A percentile compares a stretch with the other conserved stretches of the same genome.
Conservation (phyloP, 2,113 vertebrate genomes). For the Kryptolebias marmoratus region DNA sequence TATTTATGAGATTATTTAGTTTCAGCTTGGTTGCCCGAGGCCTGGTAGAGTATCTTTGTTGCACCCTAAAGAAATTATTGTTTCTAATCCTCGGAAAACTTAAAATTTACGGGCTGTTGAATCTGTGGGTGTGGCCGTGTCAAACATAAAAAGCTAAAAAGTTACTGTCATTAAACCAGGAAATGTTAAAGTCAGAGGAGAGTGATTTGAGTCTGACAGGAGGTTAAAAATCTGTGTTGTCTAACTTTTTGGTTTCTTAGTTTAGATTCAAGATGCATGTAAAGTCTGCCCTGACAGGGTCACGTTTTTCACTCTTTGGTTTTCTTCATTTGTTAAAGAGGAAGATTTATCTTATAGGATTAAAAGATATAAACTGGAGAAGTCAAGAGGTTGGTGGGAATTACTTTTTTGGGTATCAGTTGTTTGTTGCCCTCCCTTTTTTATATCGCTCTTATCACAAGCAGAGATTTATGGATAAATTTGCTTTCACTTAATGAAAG, state of each 20-base stretch:
- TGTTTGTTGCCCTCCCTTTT: neutral
- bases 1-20: neutral
- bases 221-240: too few species aligned
- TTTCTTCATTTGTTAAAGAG: neutral
- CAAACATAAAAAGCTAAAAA: constrained; percentile 52
- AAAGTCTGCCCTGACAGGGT: too few species aligned
- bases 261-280: neutral
- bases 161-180: constrained; percentile 40
- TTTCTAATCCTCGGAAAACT: neutral
- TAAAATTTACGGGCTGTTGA: neutral
- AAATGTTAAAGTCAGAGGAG: neutral
- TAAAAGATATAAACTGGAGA: neutral
- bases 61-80: neutral
- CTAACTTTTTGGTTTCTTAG: neutral
- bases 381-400: neutral
- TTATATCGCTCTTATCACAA: neutral
- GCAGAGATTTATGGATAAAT: neutral
- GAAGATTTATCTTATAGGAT: neutral
- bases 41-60: neutral
- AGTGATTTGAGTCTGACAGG: neutral
- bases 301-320: neutral
- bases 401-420: neutral
- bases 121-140: constrained; percentile 32
- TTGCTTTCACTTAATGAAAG: neutral
- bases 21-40: neutral